A percentile compares a stretch with the other conserved stretches of the same genome.
phyloP scores from a whole-genome alignment of 2,113 vertebrate genomes.

The Aix galericulata region DNA sequence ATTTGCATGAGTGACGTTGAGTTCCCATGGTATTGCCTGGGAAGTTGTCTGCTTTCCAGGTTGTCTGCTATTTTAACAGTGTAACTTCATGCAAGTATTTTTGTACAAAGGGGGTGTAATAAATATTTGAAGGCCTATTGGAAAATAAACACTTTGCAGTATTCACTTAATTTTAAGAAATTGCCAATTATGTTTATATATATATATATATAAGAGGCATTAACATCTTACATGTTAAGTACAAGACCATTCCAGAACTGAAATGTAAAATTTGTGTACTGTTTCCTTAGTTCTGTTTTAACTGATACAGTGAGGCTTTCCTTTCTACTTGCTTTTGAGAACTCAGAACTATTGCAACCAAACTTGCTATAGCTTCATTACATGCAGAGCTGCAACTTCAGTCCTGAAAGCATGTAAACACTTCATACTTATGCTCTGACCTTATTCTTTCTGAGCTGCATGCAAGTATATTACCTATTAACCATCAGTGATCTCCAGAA shows the following conservation, averaged over 20 bases:
- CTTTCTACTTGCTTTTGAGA: neutral
- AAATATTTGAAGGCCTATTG: neutral
- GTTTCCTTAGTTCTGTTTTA: neutral
- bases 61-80: neutral
- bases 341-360: rapidly evolving
- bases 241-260: neutral
- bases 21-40: neutral
- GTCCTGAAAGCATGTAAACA: neutral
- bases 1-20: neutral
- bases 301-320: neutral
- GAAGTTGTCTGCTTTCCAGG: neutral
- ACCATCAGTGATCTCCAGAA: neutral
- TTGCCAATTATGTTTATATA: neutral
- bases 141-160: neutral
- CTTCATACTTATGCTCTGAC: neutral
- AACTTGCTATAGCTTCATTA: neutral
- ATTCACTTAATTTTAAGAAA: neutral
- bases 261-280: neutral
- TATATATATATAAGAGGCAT: neutral
- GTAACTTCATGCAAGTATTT: neutral
- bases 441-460: neutral
- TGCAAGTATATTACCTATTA: neutral
- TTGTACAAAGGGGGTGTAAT: neutral
- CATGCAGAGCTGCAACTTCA: neutral
- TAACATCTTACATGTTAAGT: neutral